Base-by-base conservation (phyloP, 1,140 invertebrate species). In the Rhynchophorus ferrugineus region DNA sequence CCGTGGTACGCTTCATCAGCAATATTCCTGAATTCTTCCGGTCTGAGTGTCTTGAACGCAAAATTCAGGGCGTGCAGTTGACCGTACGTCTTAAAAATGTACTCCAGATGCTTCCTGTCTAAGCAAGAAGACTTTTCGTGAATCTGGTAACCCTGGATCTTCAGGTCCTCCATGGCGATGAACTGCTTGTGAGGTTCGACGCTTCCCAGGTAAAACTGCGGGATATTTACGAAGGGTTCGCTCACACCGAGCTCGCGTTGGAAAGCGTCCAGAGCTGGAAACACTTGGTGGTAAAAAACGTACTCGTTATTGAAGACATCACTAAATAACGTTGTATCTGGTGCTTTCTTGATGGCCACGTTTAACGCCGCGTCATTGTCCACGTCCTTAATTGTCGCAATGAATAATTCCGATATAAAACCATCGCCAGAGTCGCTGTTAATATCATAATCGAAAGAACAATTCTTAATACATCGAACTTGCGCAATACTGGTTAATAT, bases 11-110 rank as follows among this genome's bases (percentile, higher is more conserved):
- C 13, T 14, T 22, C 42, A 1, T 13, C 13, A 18, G 8, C 17
- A 17, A 50, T 35, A 11, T 44, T 22, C 3, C 43, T 3, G 34
- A 50, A 50, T 24, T 43, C 16, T 41, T 65, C 58, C 9, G 58
- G 59, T 33, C 69, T 53, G 22, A 65, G 61, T 11, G 67, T 57
- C 49, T 71, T 74, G 17, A 75, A 59, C 0, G 69, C 71, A 51
- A 73, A 67, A 0, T 72, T 73, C 9, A 49, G 5, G 11, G 53
- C 53, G 24, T 55, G 53, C 13, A 55, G 34, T 41, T 47, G 47
- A 9, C 42, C 50, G 18, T 53, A 53, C 0, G 21, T 37, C 17
- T 33, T 33, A 34, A 52, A 37, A 45, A 52, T 17, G 17, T 13
- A 24, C 19, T 16, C 18, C 5, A 50, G 18, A 17, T 50, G 48